phyloP scores from a whole-genome alignment of 1,140 invertebrate species.

The Drosophila nigrodunni region DNA sequence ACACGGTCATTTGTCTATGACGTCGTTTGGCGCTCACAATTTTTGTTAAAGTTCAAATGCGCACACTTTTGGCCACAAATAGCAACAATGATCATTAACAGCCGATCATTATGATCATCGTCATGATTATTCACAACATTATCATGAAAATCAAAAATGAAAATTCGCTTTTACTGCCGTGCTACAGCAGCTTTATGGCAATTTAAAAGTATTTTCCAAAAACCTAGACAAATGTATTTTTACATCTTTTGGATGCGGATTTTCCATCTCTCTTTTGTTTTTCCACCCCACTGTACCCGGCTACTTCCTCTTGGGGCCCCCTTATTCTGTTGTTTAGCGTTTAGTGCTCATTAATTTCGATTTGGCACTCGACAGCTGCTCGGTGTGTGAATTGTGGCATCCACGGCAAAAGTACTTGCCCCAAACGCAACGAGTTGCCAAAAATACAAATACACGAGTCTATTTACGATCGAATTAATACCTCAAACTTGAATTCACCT shows the following conservation, averaged over 20 bases:
- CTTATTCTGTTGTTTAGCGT: not conserved
- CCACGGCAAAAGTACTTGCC: slow-evolving; percentile 23
- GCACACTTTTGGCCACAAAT: slow-evolving; percentile 75
- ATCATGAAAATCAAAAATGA: slow-evolving; percentile 16
- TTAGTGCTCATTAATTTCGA: slow-evolving; percentile 68
- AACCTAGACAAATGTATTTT: slow-evolving; percentile 70
- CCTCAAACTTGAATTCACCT: no score
- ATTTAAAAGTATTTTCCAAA: slow-evolving; percentile 65
- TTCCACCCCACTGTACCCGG: not conserved
- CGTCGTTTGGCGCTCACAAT: slow-evolving; percentile 38
- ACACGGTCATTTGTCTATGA: slow-evolving; percentile 48
- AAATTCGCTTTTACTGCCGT: no score
- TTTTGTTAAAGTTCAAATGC: slow-evolving; percentile 67
- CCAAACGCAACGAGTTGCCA: not conserved
- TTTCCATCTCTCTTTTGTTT: not conserved
- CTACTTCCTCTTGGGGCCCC: no score
- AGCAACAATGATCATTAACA: slow-evolving; percentile 37
- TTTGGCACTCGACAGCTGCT: slow-evolving; percentile 40
- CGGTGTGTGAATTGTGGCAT: not conserved
- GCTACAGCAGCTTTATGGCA: slow-evolving; percentile 60
- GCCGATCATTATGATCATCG: not conserved
- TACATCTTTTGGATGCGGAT: slow-evolving; percentile 33
- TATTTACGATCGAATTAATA: no score
- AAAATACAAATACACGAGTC: not conserved
- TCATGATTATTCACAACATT: slow-evolving; percentile 11